A percentile compares a stretch with the other conserved stretches of the same genome.
phyloP scores from a whole-genome alignment of 2,888 invertebrate species.

The Ceriagrion tenellum region DNA sequence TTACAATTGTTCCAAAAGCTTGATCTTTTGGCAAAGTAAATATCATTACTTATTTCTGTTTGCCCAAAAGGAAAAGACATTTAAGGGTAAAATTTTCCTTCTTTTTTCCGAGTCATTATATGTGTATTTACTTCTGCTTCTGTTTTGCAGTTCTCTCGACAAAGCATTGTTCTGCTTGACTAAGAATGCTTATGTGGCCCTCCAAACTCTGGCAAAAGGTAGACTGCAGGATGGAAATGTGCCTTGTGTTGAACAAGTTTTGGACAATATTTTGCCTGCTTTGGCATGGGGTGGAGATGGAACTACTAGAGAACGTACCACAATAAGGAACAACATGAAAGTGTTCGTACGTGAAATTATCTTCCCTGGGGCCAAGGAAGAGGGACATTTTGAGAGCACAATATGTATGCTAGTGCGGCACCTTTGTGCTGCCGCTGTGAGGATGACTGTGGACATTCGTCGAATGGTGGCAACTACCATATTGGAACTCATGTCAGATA shows the following conservation, averaged over 20 bases:
- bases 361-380: slow-evolving; percentile 27
- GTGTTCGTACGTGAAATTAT: slow-evolving; percentile 16
- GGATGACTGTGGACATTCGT: slow-evolving; percentile 34
- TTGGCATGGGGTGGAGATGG: slow-evolving; percentile 58
- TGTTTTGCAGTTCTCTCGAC: background rate
- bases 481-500: slow-evolving; percentile 39
- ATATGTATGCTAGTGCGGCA: slow-evolving; percentile 20
- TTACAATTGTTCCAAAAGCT: too few relatives aligned
- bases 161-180: slow-evolving; percentile 20
- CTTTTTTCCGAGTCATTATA: background rate
- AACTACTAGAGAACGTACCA: slow-evolving; percentile 19
- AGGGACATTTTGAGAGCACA: slow-evolving; percentile 17
- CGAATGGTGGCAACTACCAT: slow-evolving; percentile 37
- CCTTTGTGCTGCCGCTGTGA: slow-evolving; percentile 36
- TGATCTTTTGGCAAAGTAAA: too few relatives aligned
- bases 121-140: background rate
- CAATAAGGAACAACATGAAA: slow-evolving; percentile 31
- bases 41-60: too few relatives aligned
- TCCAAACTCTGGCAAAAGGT: slow-evolving; percentile 24
- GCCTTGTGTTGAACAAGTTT: slow-evolving; percentile 28
- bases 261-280: slow-evolving; percentile 33
- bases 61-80: too few relatives aligned
- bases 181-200: slow-evolving; percentile 56
- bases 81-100: background rate
- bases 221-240: slow-evolving; percentile 27